Evolutionary conservation across 2,888 invertebrate species (phyloP).

Genomic region (Drosophila recens): DNA sequence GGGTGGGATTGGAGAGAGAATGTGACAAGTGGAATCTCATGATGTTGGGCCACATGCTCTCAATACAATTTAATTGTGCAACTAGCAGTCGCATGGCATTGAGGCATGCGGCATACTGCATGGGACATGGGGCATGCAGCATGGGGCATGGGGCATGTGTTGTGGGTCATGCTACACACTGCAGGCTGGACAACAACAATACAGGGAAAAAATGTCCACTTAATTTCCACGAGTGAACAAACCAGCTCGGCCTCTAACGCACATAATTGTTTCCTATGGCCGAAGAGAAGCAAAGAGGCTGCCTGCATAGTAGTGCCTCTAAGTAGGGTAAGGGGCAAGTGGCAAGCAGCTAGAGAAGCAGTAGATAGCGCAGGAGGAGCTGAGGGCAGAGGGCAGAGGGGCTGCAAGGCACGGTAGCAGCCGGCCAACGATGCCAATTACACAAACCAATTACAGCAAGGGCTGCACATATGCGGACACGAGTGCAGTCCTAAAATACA

Average conservation of each 20-base stretch:
- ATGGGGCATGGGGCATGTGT: background rate
- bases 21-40: conserved; percentile 44
- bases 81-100: conserved; percentile 7
- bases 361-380: background rate
- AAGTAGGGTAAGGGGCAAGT: background rate
- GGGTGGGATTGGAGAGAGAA: background rate
- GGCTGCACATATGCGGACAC: conserved; percentile 67
- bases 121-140: background rate
- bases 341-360: too few species aligned
- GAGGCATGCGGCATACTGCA: background rate
- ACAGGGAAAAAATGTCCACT: conserved; percentile 66
- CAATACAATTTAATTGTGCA: conserved; percentile 68
- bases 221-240: conserved; percentile 72
- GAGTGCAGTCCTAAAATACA: conserved; percentile 41
- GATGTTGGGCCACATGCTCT: conserved; percentile 47
- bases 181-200: conserved; percentile 7
- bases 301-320: too few species aligned
- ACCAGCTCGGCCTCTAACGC: conserved; percentile 63
- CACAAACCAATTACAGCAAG: conserved; percentile 79
- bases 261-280: conserved; percentile 75
- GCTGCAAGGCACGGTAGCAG: conserved; percentile 58
- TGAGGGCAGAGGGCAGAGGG: background rate
- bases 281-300: conserved; percentile 8
- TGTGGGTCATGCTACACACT: background rate
- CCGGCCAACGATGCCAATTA: conserved; percentile 79